A percentile compares a stretch with the other conserved stretches of the same genome.
These are phyloP conservation scores for Drosophila fuyamai DNA, from an alignment of 1,140 invertebrate genomes.

Conservation along the genomic window DNA sequence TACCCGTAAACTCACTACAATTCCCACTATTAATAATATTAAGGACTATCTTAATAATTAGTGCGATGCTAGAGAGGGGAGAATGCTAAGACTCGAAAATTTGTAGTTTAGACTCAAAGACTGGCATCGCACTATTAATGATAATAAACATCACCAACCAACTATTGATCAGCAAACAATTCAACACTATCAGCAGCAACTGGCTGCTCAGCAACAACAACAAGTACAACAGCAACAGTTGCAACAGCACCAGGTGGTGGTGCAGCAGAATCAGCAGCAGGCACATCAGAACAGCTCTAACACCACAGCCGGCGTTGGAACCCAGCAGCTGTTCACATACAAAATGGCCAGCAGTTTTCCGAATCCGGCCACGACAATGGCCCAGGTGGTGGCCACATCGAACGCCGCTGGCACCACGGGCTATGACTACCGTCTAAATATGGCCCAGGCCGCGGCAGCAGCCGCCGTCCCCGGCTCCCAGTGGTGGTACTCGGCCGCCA, in stretches of 20 bases:
- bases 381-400: conserved; percentile 86
- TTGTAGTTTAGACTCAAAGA: conserved; percentile 3
- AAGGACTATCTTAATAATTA: conserved; percentile 7
- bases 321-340: conserved; percentile 92
- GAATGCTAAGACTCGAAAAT: too few relatives aligned
- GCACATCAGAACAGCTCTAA: conserved; percentile 86
- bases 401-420: conserved; percentile 82
- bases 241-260: conserved; percentile 86
- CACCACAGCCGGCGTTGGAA: conserved; percentile 87
- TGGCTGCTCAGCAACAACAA: conserved; percentile 85
- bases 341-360: conserved; percentile 93
- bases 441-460: conserved; percentile 84
- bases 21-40: conserved; percentile 2
- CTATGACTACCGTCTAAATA: conserved; percentile 88
- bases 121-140: conserved; percentile 34
- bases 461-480: conserved; percentile 87
- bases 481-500: conserved; percentile 89
- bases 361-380: conserved; percentile 87
- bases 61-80: conserved; percentile 24
- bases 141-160: conserved; percentile 81
- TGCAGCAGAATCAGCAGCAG: conserved; percentile 85
- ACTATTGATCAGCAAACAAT: conserved; percentile 86
- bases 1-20: background rate
- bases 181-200: conserved; percentile 85
- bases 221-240: conserved; percentile 86